These are phyloP conservation scores for Eupithecia subfuscata DNA, from an alignment of 2,888 invertebrate species.

Conservation along the genomic window DNA sequence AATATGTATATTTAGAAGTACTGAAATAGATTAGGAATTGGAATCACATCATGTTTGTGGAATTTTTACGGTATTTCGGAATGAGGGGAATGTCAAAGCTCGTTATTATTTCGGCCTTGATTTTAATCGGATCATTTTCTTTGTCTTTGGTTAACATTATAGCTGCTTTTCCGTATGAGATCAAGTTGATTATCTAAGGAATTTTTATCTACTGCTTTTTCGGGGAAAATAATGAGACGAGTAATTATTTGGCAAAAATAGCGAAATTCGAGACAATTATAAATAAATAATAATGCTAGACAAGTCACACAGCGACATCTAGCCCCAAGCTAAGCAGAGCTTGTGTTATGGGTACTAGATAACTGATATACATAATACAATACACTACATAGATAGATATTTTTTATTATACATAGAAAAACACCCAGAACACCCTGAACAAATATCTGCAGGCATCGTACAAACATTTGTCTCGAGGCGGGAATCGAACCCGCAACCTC, in stretches of 20 bases:
- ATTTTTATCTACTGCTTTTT: not conserved
- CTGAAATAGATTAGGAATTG: constrained; percentile 33
- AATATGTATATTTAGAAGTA: constrained; percentile 25
- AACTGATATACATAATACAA: too few relatives aligned
- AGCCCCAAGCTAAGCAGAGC: too few relatives aligned
- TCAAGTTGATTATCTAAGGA: not conserved
- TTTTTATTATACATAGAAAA: too few relatives aligned
- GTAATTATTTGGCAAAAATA: not conserved
- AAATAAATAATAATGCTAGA: too few relatives aligned
- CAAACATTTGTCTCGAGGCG: too few relatives aligned
- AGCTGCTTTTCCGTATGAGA: not conserved
- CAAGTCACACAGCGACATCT: too few relatives aligned
- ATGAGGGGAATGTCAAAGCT: constrained; percentile 30
- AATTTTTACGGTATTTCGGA: constrained; percentile 31
- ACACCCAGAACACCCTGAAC: too few relatives aligned
- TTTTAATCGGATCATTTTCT: constrained; percentile 20
- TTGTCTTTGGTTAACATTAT: constrained; percentile 16
- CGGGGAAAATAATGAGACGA: not conserved
- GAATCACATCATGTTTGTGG: constrained; percentile 30
- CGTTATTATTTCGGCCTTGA: constrained; percentile 24
- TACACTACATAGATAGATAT: too few relatives aligned
- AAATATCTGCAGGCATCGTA: too few relatives aligned
- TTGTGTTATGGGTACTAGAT: too few relatives aligned
- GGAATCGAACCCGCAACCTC: too few relatives aligned
- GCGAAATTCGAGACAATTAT: too few relatives aligned